These are phyloP conservation scores for Elephas maximus DNA, from an alignment of 2,113 vertebrate genomes.

Conservation along the genomic window DNA sequence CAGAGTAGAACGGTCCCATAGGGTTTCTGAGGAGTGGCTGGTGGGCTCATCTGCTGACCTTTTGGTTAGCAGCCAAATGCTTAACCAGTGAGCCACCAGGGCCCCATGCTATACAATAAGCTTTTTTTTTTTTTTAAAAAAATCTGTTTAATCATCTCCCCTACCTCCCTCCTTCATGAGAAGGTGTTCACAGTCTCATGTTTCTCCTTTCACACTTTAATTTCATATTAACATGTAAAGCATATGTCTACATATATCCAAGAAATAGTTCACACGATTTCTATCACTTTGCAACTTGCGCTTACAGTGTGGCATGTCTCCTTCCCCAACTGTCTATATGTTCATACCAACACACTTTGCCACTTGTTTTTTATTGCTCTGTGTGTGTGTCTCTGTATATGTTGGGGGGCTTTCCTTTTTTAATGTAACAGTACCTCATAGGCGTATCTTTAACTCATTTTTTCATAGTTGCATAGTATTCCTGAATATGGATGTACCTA, in stretches of 20 bases:
- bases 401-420: background rate
- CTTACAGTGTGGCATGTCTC: background rate
- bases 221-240: background rate
- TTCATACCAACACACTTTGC: background rate
- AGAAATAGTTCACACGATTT: no score
- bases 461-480: background rate
- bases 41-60: no score
- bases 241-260: background rate
- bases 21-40: background rate
- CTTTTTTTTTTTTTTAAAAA: background rate
- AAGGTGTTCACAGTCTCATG: background rate
- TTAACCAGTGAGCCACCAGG: no score
- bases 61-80: no score
- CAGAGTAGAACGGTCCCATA: background rate
- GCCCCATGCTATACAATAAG: no score
- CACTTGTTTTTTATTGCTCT: background rate
- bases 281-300: background rate
- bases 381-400: background rate
- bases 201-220: background rate
- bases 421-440: background rate
- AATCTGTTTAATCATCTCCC: background rate
- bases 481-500: background rate
- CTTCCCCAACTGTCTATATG: background rate
- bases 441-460: background rate
- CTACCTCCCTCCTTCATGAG: background rate